phyloP scores from a whole-genome alignment of 2,888 invertebrate species.

The Parnassius smintheus region DNA sequence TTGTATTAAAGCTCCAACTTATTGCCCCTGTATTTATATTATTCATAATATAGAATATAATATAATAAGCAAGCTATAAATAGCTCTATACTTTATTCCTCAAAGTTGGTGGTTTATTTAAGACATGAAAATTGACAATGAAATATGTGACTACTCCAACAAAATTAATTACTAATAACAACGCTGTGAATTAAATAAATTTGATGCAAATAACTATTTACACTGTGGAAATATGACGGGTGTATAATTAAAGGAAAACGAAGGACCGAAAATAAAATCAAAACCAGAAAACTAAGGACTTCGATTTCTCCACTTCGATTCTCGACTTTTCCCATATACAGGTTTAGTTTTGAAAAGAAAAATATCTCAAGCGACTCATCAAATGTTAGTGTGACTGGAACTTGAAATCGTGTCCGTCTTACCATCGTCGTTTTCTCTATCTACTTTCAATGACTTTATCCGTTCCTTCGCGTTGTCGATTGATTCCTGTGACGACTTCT shows the following conservation, averaged over 20 bases:
- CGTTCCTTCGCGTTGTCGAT: constrained; percentile 72
- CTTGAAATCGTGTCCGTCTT: constrained; percentile 41
- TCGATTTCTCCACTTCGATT: not conserved
- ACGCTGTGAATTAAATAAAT: no score
- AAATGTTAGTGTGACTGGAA: not conserved
- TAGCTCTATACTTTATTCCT: constrained; percentile 44
- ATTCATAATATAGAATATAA: no score
- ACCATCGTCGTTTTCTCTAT: constrained; percentile 75
- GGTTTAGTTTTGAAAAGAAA: constrained; percentile 7
- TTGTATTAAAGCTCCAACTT: not conserved
- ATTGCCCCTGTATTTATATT: not conserved
- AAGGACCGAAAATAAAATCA: not conserved
- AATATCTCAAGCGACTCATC: constrained; percentile 17
- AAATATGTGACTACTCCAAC: not conserved
- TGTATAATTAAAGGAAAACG: not conserved
- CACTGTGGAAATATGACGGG: not conserved
- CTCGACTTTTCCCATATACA: no score
- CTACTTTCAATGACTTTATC: constrained; percentile 74
- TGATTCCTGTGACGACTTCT: constrained; percentile 62
- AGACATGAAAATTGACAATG: constrained; percentile 24
- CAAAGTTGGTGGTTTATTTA: constrained; percentile 61
- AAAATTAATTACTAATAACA: no score
- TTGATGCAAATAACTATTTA: no score
- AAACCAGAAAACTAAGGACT: constrained; percentile 3
- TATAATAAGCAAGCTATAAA: not conserved